These are phyloP conservation scores for Phthorimaea operculella DNA, from an alignment of 1,140 invertebrate genomes.

Conservation along the genomic window DNA sequence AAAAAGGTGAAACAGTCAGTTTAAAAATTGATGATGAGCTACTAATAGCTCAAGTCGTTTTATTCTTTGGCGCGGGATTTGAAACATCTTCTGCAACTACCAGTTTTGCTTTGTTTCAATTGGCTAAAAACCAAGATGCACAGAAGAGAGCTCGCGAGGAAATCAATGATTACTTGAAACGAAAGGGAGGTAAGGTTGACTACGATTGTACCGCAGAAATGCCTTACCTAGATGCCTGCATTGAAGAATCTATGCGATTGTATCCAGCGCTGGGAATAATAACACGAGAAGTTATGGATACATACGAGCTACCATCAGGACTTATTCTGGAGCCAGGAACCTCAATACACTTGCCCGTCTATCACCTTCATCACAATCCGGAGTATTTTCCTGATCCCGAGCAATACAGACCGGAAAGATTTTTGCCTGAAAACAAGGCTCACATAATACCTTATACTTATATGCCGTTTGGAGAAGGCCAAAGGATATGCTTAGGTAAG, in stretches of 20 bases:
- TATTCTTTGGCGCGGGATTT: constrained; percentile 41
- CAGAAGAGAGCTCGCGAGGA: constrained; percentile 69
- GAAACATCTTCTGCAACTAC: constrained; percentile 61
- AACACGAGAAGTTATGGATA: constrained; percentile 32
- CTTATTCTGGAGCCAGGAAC: constrained; percentile 25
- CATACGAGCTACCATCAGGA: constrained; percentile 52
- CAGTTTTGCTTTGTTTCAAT: constrained; percentile 65
- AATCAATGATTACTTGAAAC: constrained; percentile 55
- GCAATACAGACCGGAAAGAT: constrained; percentile 57
- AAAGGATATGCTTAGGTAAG: constrained; percentile 24
- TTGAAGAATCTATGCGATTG: constrained; percentile 38
- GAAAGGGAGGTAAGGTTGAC: constrained; percentile 44
- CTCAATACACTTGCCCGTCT: constrained; percentile 31
- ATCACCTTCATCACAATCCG: constrained; percentile 28
- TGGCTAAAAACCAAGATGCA: constrained; percentile 69
- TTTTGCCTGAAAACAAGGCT: constrained; percentile 35
- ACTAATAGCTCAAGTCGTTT: constrained; percentile 39
- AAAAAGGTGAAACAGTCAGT: constrained; percentile 11
- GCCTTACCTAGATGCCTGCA: constrained; percentile 33
- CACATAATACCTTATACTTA: constrained; percentile 51
- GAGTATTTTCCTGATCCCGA: constrained; percentile 48
- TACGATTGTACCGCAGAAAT: constrained; percentile 60
- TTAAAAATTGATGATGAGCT: constrained; percentile 25
- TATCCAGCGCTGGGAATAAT: constrained; percentile 40
- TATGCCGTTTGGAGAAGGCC: too few relatives aligned